A percentile compares a stretch with the other conserved stretches of the same genome.
These are phyloP conservation scores for Ctena decussata DNA, from an alignment of 2,888 invertebrate species.

Conservation along the genomic window DNA sequence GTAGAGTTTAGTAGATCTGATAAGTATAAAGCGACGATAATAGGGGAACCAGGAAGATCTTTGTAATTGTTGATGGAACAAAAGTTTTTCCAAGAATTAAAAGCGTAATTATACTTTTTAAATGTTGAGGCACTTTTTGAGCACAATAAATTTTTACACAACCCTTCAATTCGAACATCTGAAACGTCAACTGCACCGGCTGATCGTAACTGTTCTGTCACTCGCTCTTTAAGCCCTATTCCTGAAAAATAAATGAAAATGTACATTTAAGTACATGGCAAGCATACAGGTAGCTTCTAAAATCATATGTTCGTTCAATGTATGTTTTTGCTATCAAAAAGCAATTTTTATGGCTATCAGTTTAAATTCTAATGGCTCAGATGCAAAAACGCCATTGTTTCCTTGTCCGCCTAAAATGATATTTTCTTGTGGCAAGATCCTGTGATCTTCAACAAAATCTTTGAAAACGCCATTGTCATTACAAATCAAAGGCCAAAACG, in stretches of 20 bases:
- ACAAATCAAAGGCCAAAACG: neutral
- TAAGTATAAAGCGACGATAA: neutral
- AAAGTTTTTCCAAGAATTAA: neutral
- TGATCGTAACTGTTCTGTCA: neutral
- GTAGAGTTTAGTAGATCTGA: neutral
- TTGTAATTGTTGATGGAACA: neutral
- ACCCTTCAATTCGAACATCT: neutral
- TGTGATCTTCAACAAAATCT: neutral
- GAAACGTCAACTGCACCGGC: no score
- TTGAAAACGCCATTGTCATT: neutral
- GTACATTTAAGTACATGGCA: no score
- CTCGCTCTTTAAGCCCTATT: neutral
- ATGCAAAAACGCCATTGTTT: neutral
- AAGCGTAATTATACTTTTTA: neutral
- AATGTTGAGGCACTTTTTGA: neutral
- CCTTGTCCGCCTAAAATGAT: neutral
- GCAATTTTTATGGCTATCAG: neutral
- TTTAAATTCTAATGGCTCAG: neutral
- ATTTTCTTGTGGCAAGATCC: neutral
- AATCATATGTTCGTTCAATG: no score
- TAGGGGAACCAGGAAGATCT: neutral
- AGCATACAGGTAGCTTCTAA: no score
- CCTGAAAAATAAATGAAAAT: no score
- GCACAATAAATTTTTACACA: neutral
- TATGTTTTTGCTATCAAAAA: no score